Percentiles rank a stretch among this genome's conserved stretches.
Conservation (phyloP, 1,140 invertebrate genomes). For the Chrysomallon squamiferum region DNA sequence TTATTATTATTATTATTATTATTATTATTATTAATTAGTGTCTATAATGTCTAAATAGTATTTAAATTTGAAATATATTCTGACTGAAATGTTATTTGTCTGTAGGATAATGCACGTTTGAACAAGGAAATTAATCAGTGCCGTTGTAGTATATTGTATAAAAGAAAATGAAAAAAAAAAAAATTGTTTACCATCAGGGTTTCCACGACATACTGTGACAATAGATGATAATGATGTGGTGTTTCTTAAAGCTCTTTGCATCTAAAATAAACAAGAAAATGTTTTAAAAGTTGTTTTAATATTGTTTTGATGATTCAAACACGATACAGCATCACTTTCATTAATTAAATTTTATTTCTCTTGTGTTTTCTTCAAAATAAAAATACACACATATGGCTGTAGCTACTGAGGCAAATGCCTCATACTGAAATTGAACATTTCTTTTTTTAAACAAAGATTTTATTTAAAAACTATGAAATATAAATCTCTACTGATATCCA, state of each 20-base stretch:
- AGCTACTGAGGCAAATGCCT: neutral
- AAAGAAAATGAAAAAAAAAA: no score
- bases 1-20: no score
- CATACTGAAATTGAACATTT: neutral
- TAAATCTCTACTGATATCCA: no score
- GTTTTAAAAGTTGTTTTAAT: neutral
- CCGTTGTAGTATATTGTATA: no score
- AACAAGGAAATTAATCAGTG: no score
- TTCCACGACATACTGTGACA: conserved; percentile 41
- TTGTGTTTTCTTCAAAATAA: neutral
- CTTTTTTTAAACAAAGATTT: neutral
- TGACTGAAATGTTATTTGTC: no score
- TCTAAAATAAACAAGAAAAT: conserved; percentile 29
- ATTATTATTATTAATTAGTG: no score
- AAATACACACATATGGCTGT: neutral
- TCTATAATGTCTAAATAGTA: no score
- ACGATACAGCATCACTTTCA: neutral
- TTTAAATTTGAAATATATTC: no score
- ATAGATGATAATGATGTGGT: conserved; percentile 47
- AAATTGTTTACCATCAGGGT: neutral
- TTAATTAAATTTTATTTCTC: neutral
- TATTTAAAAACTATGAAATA: no score
- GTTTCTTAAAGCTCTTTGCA: conserved; percentile 53
- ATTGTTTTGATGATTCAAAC: neutral
- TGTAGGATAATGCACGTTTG: no score